Percentiles rank a stretch among this genome's conserved stretches.
Evolutionary conservation across 1,140 invertebrate genomes (phyloP).

Genomic region (Globodera ellingtonae): DNA sequence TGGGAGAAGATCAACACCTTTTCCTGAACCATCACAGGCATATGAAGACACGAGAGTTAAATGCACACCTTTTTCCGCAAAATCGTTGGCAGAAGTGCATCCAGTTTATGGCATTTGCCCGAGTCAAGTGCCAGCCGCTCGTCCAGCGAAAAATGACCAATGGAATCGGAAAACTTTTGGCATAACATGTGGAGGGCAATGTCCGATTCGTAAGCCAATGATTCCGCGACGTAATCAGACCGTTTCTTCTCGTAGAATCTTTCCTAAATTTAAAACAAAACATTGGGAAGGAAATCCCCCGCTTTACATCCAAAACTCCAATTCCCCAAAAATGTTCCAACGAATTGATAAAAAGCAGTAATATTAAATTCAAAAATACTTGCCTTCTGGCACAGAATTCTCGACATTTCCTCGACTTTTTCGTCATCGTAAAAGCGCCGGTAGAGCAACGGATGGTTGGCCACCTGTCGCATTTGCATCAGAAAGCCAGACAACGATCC

Average conservation of each 20-base stretch:
- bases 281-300: not conserved
- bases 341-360: constrained; percentile 26
- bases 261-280: constrained; percentile 9
- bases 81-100: constrained; percentile 67
- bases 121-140: constrained; percentile 67
- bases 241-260: constrained; percentile 77
- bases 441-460: constrained; percentile 83
- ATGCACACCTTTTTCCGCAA: constrained; percentile 65
- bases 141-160: constrained; percentile 62
- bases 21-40: constrained; percentile 28
- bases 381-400: constrained; percentile 72
- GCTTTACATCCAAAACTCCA: not conserved
- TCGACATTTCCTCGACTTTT: constrained; percentile 75
- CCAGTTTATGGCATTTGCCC: constrained; percentile 70
- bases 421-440: constrained; percentile 78
- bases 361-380: not conserved
- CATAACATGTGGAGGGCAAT: constrained; percentile 85
- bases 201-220: constrained; percentile 83
- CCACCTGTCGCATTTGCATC: constrained; percentile 83
- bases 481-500: constrained; percentile 78
- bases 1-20: constrained; percentile 83
- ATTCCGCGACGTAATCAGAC: constrained; percentile 80
- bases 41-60: not conserved
- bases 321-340: not conserved
- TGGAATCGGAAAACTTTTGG: constrained; percentile 65